Conservation (phyloP, 2,113 vertebrate species). For the Chlorocebus sabaeus region DNA sequence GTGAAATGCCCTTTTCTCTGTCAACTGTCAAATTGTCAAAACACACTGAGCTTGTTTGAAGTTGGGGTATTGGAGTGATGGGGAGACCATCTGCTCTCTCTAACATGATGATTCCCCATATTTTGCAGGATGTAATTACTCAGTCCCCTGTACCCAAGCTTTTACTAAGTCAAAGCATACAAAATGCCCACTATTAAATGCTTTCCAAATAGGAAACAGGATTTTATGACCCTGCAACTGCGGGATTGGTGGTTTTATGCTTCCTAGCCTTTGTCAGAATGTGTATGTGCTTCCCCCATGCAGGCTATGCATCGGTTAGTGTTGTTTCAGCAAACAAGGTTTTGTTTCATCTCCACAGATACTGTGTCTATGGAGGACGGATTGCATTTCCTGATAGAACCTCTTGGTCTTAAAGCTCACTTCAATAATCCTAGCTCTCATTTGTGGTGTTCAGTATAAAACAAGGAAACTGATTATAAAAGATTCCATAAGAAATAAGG, state of each 20-base stretch:
- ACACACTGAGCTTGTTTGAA: constrained; percentile 60
- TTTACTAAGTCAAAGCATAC: constrained; percentile 76
- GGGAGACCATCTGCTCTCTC: constrained; percentile 77
- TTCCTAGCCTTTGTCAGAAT: constrained; percentile 72
- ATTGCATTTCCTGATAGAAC: constrained; percentile 70
- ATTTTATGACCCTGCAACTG: constrained; percentile 81
- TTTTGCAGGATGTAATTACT: constrained; percentile 80
- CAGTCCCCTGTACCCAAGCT: constrained; percentile 72
- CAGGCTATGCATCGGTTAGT: constrained; percentile 67
- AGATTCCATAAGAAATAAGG: neutral
- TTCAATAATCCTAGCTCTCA: constrained; percentile 62
- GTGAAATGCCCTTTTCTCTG: constrained; percentile 69
- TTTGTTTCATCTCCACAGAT: constrained; percentile 74
- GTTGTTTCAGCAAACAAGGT: constrained; percentile 77
- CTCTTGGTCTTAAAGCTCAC: constrained; percentile 70
- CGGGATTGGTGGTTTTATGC: constrained; percentile 80
- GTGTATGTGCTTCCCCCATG: constrained; percentile 58
- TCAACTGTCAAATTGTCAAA: constrained; percentile 80
- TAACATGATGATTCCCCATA: constrained; percentile 74
- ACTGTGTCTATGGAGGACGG: constrained; percentile 69
- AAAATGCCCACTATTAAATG: constrained; percentile 79
- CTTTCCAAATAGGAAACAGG: constrained; percentile 79
- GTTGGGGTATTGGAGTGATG: constrained; percentile 60
- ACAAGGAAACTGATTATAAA: constrained; percentile 41
- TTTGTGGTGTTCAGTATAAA: constrained; percentile 67